Evolutionary conservation across 2,797 vertebrate species (phyloP).

Genomic region (Cryptoblepharus egeriae): DNA sequence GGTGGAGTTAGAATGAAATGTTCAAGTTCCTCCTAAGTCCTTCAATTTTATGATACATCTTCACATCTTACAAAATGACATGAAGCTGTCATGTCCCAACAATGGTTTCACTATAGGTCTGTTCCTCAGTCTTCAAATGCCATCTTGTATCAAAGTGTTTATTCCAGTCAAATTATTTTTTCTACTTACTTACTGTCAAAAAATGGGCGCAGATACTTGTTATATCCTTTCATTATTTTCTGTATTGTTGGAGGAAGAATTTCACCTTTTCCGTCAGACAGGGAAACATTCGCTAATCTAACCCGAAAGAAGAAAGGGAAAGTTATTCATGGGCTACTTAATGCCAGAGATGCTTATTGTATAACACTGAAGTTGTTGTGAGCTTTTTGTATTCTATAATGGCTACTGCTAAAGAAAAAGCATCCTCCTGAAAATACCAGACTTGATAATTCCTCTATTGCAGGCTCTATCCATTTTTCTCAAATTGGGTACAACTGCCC

Average conservation of each 20-base stretch:
- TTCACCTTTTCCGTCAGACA: constrained; percentile 81
- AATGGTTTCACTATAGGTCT: background rate
- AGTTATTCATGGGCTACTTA: background rate
- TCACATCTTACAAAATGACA: background rate
- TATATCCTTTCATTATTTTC: constrained; percentile 93
- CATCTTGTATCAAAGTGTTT: background rate
- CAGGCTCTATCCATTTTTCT: background rate
- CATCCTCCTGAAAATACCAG: rapidly evolving
- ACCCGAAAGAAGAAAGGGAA: constrained; percentile 17
- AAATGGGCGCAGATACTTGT: constrained; percentile 93
- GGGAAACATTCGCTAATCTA: constrained; percentile 46
- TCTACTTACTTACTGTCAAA: constrained; percentile 89
- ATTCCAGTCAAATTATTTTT: constrained; percentile 1
- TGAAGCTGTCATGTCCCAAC: background rate
- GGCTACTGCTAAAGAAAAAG: background rate
- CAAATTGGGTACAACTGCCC: constrained; percentile 5
- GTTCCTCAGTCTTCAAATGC: constrained; percentile 12
- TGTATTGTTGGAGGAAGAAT: constrained; percentile 92
- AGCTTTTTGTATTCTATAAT: background rate
- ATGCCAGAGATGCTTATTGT: background rate
- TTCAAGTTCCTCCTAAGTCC: background rate
- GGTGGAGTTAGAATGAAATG: background rate
- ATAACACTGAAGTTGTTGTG: background rate
- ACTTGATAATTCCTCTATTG: background rate
- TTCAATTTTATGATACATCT: background rate